phyloP scores from a whole-genome alignment of 30 jellyfish, hydroid and myxozoan genomes.

The Chrysaora quinquecirrha region DNA sequence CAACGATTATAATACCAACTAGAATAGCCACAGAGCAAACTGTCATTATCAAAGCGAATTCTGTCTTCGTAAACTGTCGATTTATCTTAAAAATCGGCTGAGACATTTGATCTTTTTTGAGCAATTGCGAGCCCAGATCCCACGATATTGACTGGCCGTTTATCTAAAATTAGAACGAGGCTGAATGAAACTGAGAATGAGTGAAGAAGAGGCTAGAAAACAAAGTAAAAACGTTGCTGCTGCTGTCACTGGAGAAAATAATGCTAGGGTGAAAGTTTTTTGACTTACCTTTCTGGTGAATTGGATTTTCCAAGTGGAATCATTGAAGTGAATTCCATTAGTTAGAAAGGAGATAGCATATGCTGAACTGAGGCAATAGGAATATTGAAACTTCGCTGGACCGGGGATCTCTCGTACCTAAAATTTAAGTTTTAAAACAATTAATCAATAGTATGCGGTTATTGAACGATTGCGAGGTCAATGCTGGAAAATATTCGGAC shows the following conservation, averaged over 20 bases:
- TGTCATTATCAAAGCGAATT: not conserved
- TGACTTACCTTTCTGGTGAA: conserved; percentile 35
- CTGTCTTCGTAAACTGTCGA: not conserved
- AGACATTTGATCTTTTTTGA: conserved; percentile 36
- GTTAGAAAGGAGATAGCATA: conserved; percentile 24
- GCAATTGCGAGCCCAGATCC: conserved; percentile 38
- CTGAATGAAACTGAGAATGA: no score
- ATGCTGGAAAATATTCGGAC: no score
- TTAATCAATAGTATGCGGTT: no score
- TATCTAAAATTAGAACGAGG: not conserved
- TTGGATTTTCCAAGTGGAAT: conserved; percentile 22
- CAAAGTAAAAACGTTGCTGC: no score
- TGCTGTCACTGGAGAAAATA: no score
- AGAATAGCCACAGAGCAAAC: conserved; percentile 7
- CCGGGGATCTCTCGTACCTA: conserved; percentile 22
- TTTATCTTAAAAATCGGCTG: not conserved
- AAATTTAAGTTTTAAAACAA: no score
- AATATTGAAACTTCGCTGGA: conserved; percentile 3
- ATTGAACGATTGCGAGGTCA: no score
- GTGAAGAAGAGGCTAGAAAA: no score
- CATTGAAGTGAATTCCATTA: conserved; percentile 39
- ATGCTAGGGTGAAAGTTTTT: no score
- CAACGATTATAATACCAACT: conserved; percentile 10
- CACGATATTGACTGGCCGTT: conserved; percentile 30
- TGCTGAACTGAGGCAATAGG: conserved; percentile 19